phyloP scores from a whole-genome alignment of 2,113 vertebrate species.

The Semnopithecus entellus region DNA sequence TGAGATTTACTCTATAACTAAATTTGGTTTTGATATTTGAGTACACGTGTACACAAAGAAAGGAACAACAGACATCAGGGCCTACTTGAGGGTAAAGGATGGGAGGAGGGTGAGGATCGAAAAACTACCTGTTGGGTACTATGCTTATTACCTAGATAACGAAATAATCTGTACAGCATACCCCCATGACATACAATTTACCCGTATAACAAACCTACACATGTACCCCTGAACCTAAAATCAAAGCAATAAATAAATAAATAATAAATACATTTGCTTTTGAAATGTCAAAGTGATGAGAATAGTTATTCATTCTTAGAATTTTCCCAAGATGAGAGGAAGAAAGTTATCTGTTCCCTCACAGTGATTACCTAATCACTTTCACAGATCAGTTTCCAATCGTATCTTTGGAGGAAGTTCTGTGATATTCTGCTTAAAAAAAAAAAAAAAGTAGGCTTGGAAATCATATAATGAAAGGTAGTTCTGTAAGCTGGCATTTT shows the following conservation, averaged over 20 bases:
- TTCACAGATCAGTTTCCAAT: not conserved
- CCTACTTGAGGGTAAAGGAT: too few species aligned
- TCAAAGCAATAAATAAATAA: too few species aligned
- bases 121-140: too few species aligned
- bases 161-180: too few species aligned
- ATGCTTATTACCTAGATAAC: too few species aligned
- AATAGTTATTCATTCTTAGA: not conserved
- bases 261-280: not conserved
- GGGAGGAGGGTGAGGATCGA: too few species aligned
- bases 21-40: not conserved
- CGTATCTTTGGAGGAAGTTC: not conserved
- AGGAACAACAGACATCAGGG: too few species aligned
- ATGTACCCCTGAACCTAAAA: too few species aligned
- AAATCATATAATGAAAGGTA: not conserved
- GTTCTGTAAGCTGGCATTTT: not conserved
- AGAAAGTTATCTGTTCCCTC: not conserved
- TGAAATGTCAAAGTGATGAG: not conserved
- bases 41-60: too few species aligned
- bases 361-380: not conserved
- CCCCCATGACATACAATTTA: too few species aligned
- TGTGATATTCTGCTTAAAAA: not conserved
- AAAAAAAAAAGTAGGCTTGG: not conserved
- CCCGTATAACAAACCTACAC: too few species aligned
- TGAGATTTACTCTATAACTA: not conserved
- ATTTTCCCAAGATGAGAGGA: not conserved